A percentile compares a stretch with the other conserved stretches of the same genome.
These are phyloP conservation scores for Scrobipalpa costella DNA, from an alignment of 2,888 invertebrate species.

Conservation along the genomic window DNA sequence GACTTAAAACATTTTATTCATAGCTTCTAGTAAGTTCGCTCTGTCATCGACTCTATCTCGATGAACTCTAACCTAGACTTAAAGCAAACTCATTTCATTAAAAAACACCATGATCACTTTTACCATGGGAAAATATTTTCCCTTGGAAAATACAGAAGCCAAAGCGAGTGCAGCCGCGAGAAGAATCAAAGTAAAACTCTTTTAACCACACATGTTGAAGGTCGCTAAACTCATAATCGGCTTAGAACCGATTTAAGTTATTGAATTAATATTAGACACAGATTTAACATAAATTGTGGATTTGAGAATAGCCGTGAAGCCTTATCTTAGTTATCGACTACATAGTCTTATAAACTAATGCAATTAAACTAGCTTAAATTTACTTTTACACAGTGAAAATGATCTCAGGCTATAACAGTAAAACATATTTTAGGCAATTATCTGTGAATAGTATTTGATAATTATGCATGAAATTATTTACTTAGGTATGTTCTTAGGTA, in stretches of 20 bases:
- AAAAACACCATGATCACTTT: too few relatives aligned
- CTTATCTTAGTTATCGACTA: conserved; percentile 2
- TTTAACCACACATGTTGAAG: conserved; percentile 16
- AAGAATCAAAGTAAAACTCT: background rate
- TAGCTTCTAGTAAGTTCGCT: too few relatives aligned
- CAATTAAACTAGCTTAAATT: background rate
- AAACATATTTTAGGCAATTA: too few relatives aligned
- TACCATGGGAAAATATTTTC: too few relatives aligned
- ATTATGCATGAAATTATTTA: too few relatives aligned
- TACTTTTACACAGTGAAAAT: background rate
- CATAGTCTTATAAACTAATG: background rate
- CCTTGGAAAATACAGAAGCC: background rate
- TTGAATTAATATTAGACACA: conserved; percentile 5
- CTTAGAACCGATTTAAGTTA: conserved; percentile 10
- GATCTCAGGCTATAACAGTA: background rate
- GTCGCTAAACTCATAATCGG: conserved; percentile 22
- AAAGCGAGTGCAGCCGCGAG: background rate
- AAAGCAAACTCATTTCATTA: too few relatives aligned
- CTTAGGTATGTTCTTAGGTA: too few relatives aligned
- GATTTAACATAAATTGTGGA: conserved; percentile 1
- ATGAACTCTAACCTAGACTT: too few relatives aligned
- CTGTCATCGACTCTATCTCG: too few relatives aligned
- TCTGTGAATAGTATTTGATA: too few relatives aligned
- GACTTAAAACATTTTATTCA: too few relatives aligned
- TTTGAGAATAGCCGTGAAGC: background rate